phyloP scores from a whole-genome alignment of 2,113 vertebrate species.

The Pachycephala philippinensis region DNA sequence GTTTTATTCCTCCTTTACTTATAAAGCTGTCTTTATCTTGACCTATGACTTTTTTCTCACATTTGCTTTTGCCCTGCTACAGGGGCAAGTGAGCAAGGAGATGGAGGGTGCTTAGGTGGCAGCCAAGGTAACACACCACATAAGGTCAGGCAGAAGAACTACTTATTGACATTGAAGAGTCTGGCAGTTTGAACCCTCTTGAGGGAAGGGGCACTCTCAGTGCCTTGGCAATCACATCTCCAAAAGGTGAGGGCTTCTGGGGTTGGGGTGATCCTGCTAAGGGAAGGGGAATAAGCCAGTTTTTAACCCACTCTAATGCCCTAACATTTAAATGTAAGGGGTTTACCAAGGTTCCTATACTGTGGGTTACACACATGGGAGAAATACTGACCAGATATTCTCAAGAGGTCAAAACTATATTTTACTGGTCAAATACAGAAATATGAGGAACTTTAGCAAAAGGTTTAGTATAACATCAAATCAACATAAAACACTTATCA shows the following conservation, averaged over 20 bases:
- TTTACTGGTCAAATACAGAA: background rate
- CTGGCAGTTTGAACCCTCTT: background rate
- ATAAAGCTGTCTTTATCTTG: background rate
- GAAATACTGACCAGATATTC: background rate
- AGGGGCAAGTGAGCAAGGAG: background rate
- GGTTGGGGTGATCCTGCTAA: background rate
- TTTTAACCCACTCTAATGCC: background rate
- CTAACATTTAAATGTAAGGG: background rate
- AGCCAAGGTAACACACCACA: background rate
- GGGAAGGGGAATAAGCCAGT: background rate
- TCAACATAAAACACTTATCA: background rate
- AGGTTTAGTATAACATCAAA: background rate
- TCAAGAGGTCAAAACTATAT: background rate
- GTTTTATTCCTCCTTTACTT: background rate
- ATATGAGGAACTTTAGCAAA: background rate
- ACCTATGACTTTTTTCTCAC: background rate
- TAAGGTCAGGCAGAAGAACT: background rate
- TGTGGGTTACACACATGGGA: background rate
- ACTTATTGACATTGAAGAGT: background rate
- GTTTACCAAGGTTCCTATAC: background rate
- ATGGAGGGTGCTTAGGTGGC: background rate
- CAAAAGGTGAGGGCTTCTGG: background rate
- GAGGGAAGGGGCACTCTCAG: background rate
- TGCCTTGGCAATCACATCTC: background rate
- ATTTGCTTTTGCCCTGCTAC: background rate